phyloP scores from a whole-genome alignment of 2,888 invertebrate species.

The Nudaria mundana region DNA sequence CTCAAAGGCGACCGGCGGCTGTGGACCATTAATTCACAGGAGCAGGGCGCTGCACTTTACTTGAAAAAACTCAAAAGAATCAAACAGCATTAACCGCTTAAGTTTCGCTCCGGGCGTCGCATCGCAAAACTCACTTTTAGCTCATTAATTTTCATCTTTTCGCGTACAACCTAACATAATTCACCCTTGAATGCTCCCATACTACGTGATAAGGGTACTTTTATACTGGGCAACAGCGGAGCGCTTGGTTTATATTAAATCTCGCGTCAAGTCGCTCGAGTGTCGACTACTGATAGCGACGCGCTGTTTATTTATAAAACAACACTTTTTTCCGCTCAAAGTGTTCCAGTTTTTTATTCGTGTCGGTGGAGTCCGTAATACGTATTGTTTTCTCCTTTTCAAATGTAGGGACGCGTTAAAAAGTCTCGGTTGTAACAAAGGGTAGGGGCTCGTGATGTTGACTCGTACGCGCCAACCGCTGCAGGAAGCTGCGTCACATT shows the following conservation, averaged over 20 bases:
- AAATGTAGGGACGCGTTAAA: conserved; percentile 55
- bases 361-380: conserved; percentile 40
- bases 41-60: conserved; percentile 40
- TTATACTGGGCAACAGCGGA: conserved; percentile 55
- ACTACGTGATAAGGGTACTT: conserved; percentile 72
- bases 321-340: conserved; percentile 67
- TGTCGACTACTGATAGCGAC: conserved; percentile 74
- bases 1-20: conserved; percentile 46
- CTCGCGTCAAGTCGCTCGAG: conserved; percentile 68
- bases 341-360: conserved; percentile 53
- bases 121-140: conserved; percentile 65
- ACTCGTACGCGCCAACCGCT: conserved; percentile 34
- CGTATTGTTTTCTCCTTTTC: conserved; percentile 55
- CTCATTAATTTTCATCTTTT: conserved; percentile 81
- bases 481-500: conserved; percentile 42
- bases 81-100: conserved; percentile 59
- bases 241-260: conserved; percentile 68
- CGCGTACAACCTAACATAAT: conserved; percentile 73
- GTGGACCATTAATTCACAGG: conserved; percentile 46
- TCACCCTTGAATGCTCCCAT: conserved; percentile 76
- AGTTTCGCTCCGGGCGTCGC: conserved; percentile 39
- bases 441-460: conserved; percentile 36
- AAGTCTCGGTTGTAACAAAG: conserved; percentile 46
- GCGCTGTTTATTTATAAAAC: conserved; percentile 76
- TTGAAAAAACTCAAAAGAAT: conserved; percentile 51